Conservation (phyloP, 2,888 invertebrate species). For the Chrysolina americana region DNA sequence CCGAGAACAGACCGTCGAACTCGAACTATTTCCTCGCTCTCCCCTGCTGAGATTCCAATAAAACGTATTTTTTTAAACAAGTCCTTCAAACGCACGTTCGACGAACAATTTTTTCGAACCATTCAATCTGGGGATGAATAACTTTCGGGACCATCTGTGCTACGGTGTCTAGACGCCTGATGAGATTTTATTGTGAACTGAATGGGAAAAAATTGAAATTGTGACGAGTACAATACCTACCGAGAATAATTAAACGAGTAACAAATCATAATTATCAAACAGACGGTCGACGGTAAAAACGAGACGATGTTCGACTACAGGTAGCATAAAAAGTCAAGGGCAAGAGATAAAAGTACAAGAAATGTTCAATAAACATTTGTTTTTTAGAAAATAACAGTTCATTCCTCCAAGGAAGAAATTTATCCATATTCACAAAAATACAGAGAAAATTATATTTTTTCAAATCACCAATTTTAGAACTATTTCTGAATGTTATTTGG, state of each 20-base stretch:
- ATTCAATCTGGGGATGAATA: too few relatives aligned
- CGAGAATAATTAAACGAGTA: slow-evolving; percentile 2
- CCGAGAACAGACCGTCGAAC: too few relatives aligned
- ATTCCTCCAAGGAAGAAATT: too few relatives aligned
- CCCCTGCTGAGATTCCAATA: too few relatives aligned
- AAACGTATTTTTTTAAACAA: too few relatives aligned
- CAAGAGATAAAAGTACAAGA: background rate
- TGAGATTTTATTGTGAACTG: background rate
- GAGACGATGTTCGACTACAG: slow-evolving; percentile 12
- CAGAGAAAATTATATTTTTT: too few relatives aligned
- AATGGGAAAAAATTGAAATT: background rate
- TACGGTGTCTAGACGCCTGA: background rate
- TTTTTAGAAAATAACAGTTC: background rate
- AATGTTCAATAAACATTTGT: background rate
- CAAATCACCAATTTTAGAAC: too few relatives aligned
- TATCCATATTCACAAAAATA: too few relatives aligned
- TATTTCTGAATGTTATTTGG: too few relatives aligned
- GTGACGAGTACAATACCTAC: slow-evolving; percentile 12
- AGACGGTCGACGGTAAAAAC: slow-evolving; percentile 13
- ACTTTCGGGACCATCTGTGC: background rate
- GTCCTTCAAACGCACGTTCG: too few relatives aligned
- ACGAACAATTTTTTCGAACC: too few relatives aligned
- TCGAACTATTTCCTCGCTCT: too few relatives aligned
- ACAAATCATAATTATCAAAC: slow-evolving; percentile 19
- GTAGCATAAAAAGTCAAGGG: slow-evolving; percentile 7